Base-by-base conservation (phyloP, 2,888 invertebrate genomes). In the Pediacus dermestoides region DNA sequence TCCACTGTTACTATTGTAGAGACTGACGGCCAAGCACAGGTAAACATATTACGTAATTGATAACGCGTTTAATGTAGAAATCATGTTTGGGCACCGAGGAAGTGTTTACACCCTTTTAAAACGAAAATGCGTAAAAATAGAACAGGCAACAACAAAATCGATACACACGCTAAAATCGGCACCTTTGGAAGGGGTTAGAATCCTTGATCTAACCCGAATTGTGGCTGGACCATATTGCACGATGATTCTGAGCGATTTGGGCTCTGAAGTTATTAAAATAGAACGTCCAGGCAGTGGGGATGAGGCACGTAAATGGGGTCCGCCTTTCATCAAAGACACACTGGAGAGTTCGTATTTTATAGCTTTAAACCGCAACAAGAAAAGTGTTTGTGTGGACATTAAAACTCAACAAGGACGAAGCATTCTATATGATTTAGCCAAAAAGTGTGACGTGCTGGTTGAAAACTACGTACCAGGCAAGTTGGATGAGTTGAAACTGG, bases 401-500 rank as follows among this genome's bases (percentile, higher is more conserved):
- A 91, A 90, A 64, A 73, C 74, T 2, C 63, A 72, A 10, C 72
- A 76, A 59, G 88, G 92, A 46, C 66, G 64, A 47, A 53, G 74
- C 28, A 64, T 91, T 4, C 70, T 90, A 16, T 74, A 81, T 49
- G 80, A 88, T 49, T 68, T 96, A 49, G 86, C 83, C 0, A 70
- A 68, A 30, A 79, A 82, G 58, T 84, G 85, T 62, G 96, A 97
- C 72, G 81, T 97, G 4, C 61, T 96, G 2, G 77, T 97, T 1
- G 96, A 97, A 67, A 97, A 97, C 70, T 97, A 85, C 70, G 73
- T 96, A 0, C 95, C 97, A 0, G 95, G 94, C 0, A 92, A 91
- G 58, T 68, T 96, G 52, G 76, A 80, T 8, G 67, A 78, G 38
- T 71, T 88, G 42, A 81, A 81, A 1, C 70, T 97, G 35, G 91